phyloP scores from a whole-genome alignment of 2,797 vertebrate genomes.

The Sphenopsis melanotis region DNA sequence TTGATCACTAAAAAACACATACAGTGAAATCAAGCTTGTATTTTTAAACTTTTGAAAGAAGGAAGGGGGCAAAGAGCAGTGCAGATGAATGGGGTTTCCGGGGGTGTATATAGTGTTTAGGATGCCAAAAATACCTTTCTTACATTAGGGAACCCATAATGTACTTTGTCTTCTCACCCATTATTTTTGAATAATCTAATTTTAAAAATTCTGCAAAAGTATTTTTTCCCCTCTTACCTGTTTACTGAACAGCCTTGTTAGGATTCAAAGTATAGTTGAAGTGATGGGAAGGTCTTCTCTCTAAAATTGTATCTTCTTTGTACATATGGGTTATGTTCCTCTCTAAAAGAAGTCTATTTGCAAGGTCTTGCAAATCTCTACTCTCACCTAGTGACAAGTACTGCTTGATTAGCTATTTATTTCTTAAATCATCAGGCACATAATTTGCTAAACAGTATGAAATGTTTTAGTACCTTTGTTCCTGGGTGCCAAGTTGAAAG shows the following conservation, averaged over 20 bases:
- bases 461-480: not conserved
- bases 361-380: not conserved
- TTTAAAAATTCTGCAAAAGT: not conserved
- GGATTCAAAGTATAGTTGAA: not conserved
- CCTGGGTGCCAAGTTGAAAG: not conserved
- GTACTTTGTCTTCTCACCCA: not conserved
- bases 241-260: not conserved
- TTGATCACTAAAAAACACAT: not conserved
- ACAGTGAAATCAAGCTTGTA: not conserved
- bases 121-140: not conserved
- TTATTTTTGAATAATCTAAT: not conserved
- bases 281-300: not conserved
- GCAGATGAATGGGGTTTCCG: rapidly evolving
- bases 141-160: not conserved
- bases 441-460: not conserved
- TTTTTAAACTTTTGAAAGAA: not conserved
- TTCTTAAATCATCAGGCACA: not conserved
- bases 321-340: not conserved
- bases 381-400: not conserved
- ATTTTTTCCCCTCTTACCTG: not conserved
- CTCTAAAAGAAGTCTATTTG: not conserved
- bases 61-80: not conserved
- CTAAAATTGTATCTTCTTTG: not conserved
- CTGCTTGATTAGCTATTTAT: not conserved
- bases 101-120: not conserved